Evolutionary conservation across 2,113 vertebrate species (phyloP).

Genomic region (Oreochromis niloticus): DNA sequence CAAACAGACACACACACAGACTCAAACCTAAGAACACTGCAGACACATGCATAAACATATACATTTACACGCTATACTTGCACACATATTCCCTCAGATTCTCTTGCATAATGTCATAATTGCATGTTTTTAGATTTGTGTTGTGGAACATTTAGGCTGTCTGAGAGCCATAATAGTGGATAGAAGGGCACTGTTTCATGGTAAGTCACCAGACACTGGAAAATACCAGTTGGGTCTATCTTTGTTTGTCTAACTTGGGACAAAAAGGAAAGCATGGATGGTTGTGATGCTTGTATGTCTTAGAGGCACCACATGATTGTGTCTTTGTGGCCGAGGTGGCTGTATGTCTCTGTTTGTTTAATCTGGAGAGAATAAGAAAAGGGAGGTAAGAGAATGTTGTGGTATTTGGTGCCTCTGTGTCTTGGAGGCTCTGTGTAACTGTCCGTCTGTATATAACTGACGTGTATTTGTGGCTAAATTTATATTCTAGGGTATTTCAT

Average conservation of each 20-base stretch:
- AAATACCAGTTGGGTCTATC: conserved; percentile 35
- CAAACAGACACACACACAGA: not conserved
- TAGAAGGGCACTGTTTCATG: conserved; percentile 13
- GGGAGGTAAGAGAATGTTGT: conserved; percentile 12
- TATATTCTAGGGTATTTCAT: not conserved
- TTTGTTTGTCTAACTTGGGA: conserved; percentile 33
- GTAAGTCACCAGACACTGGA: conserved; percentile 33
- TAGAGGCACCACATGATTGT: conserved; percentile 43
- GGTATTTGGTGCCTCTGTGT: conserved; percentile 29
- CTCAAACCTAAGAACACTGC: not conserved
- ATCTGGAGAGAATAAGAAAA: conserved; percentile 16
- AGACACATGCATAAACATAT: not conserved
- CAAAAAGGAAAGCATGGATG: conserved; percentile 28
- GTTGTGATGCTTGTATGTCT: conserved; percentile 15
- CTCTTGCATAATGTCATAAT: conserved; percentile 22
- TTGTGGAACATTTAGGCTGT: conserved; percentile 26
- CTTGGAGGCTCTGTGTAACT: conserved; percentile 22
- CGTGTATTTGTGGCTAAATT: not conserved
- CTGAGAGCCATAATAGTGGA: conserved; percentile 19
- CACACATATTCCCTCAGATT: not conserved
- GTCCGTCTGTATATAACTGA: not conserved
- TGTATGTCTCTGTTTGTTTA: conserved; percentile 55
- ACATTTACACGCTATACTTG: not conserved
- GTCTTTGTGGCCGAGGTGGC: conserved; percentile 16
- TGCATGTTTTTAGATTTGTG: conserved; percentile 39